Base-by-base conservation (phyloP, 2,797 vertebrate genomes). In the Chaunax sp. region DNA sequence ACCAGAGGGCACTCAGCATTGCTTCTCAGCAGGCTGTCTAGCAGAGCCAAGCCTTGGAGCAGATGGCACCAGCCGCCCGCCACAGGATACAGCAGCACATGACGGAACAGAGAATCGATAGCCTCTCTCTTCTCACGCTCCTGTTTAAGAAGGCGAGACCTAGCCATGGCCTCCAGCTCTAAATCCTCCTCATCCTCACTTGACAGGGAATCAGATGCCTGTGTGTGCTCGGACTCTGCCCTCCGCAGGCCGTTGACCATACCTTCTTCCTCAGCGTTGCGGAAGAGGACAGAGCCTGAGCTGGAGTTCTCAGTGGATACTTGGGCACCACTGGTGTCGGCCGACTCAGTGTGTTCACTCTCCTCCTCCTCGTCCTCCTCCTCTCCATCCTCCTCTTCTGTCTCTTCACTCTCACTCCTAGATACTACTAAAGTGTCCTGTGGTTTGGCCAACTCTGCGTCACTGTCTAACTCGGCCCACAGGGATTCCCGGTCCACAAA, bases 321-420 rank as follows among this genome's bases (percentile, higher is more conserved):
- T 72, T 91, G 95, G 41, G 92, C 92, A 0, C 92, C 94, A 52
- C 95, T 97, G 35, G 96, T 96, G 88, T 99, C 97, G 0, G 96
- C 96, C 0, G 97, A 99, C 79, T 99, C 97, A 0, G 97, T 98
- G 92, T 96, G 95, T 67, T 98, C 97, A 6, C 96, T 98, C 40
- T 89, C 90, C 0, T 92, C 89, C 0, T 85, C 88, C 1, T 86
- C 89, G 1, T 86, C 80, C 0, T 70, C 71, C 10, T 51, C 69
- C 0, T 60, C 69, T 35, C 77, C 68, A 0, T 74, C 83, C 0
- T 72, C 83, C 33, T 75, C 91, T 0, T 83, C 87, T 0, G 84
- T 89, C 55, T 87, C 90, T 53, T 87, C 68, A 15, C 90, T 89
- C 2, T 93, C 89, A 0, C 87, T 88, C 1, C 87, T 80, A 0